phyloP scores from a whole-genome alignment of 2,113 vertebrate species.

The Ginglymostoma cirratum region DNA sequence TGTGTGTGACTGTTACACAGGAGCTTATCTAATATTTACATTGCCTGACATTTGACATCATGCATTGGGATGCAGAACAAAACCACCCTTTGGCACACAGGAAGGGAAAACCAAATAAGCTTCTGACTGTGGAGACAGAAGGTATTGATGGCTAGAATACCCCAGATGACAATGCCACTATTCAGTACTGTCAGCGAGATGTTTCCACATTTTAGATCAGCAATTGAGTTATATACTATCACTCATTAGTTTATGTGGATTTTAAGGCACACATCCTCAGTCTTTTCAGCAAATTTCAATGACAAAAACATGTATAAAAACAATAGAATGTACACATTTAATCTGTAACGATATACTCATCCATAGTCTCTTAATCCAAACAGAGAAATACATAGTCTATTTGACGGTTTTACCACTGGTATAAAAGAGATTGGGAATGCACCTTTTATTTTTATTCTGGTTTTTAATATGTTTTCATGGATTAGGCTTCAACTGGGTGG shows the following conservation, averaged over 20 bases:
- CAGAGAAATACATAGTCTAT: neutral
- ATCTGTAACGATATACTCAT: neutral
- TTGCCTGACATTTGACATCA: constrained; percentile 31
- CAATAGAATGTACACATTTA: neutral
- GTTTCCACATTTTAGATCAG: neutral
- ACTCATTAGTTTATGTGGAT: neutral
- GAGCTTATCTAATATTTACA: constrained; percentile 10
- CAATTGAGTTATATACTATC: neutral
- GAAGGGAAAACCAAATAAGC: constrained; percentile 14
- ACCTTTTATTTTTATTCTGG: neutral
- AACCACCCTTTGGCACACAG: constrained; percentile 19
- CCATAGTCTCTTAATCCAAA: neutral
- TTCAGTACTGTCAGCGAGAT: neutral
- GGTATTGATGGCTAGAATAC: constrained; percentile 5
- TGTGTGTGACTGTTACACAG: neutral
- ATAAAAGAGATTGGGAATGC: neutral
- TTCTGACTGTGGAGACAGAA: constrained; percentile 22
- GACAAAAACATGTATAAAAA: neutral
- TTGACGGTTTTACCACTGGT: neutral
- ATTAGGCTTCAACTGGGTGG: no score
- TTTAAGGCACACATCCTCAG: neutral
- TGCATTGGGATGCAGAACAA: constrained; percentile 8
- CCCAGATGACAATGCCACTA: neutral
- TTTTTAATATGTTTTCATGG: neutral
- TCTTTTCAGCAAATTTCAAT: neutral